These are phyloP conservation scores for Rotaria socialis DNA, from an alignment of 2,888 invertebrate species.

Conservation along the genomic window DNA sequence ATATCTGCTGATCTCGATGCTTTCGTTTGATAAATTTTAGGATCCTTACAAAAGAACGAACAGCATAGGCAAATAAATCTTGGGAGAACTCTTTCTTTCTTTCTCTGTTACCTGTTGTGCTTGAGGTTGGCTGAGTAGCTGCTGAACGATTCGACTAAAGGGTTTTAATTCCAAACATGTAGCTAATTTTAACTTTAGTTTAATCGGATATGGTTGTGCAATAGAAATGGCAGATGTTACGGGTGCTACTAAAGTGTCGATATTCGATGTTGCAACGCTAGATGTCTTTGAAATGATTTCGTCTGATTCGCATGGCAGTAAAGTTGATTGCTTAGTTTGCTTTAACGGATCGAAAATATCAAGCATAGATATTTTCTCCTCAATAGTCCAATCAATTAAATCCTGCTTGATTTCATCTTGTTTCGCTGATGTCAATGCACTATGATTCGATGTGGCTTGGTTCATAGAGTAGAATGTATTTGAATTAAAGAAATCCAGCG, in stretches of 20 bases:
- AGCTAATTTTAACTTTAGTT: conserved; percentile 10
- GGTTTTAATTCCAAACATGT: background rate
- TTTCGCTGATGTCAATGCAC: background rate
- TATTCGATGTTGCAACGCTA: no score
- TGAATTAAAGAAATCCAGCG: background rate
- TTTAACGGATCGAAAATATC: background rate
- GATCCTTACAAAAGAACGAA: background rate
- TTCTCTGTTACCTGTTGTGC: background rate
- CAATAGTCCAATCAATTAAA: no score
- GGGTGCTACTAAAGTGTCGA: no score
- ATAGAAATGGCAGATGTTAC: no score
- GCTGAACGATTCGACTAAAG: background rate
- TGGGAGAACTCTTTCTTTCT: background rate
- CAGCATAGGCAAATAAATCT: background rate
- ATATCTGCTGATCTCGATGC: no score
- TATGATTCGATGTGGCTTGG: background rate
- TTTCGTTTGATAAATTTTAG: no score
- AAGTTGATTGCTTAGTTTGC: background rate
- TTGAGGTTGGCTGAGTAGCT: background rate
- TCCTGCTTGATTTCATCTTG: background rate
- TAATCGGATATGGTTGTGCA: background rate
- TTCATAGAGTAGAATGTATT: background rate
- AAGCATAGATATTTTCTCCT: background rate
- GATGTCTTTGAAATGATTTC: no score
- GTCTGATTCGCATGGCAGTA: no score